phyloP scores from a whole-genome alignment of 2,797 vertebrate genomes.

The Epinephelus coioides region DNA sequence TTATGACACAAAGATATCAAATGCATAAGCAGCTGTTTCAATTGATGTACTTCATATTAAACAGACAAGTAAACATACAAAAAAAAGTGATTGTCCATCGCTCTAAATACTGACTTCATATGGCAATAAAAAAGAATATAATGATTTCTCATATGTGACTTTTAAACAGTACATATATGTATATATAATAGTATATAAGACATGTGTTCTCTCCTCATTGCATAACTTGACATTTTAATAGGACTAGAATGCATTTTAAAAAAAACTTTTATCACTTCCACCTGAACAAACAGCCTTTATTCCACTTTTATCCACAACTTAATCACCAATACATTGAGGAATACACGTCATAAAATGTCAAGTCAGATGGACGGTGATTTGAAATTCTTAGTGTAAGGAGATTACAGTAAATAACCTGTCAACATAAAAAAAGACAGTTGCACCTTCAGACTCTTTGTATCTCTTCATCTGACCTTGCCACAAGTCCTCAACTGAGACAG shows the following conservation, averaged over 20 bases:
- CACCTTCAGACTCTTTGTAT: not conserved
- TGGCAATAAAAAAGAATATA: not conserved
- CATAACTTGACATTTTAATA: not conserved
- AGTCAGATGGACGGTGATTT: slow-evolving; percentile 6
- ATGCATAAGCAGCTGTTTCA: not conserved
- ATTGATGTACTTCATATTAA: not conserved
- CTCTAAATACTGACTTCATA: not conserved
- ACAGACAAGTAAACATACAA: not conserved
- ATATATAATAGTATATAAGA: not conserved
- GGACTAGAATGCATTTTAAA: not conserved
- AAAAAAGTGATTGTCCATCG: not conserved
- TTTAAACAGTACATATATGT: no score
- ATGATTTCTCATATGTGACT: no score
- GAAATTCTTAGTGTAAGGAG: not conserved
- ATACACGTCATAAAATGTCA: not conserved
- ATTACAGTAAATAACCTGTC: not conserved
- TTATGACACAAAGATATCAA: not conserved
- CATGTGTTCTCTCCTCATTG: not conserved
- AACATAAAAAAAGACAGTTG: not conserved
- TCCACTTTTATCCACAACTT: not conserved
- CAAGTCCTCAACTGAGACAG: slow-evolving; percentile 68
- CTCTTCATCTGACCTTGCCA: slow-evolving; percentile 62
- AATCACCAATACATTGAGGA: not conserved
- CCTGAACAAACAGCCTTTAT: not conserved
- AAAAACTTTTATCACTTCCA: not conserved